Evolutionary conservation across 1,140 invertebrate species (phyloP), one percentile per base, ranked within the genome.

Genomic region (Apis cerana): DNA sequence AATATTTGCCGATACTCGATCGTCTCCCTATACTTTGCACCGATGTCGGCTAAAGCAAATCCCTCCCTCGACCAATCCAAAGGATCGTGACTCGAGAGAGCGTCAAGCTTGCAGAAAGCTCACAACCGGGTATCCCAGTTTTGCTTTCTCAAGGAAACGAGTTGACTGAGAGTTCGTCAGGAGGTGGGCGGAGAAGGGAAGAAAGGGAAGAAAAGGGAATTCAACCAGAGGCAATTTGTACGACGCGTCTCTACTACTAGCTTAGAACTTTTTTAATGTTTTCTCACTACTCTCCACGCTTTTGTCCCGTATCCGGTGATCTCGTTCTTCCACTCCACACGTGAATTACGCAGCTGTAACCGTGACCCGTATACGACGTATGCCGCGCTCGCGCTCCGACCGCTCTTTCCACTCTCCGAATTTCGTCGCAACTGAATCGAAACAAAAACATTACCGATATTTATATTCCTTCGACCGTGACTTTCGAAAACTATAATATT

Each of bases 291-390:
- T 52, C 43, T 68, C 72, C 33, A 43, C 21, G 27, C 64, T 85
- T 75, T 75, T 58, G 68, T 50, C 62, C 62, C 54, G 71, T 74
- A 12, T 56, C 19, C 8, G 50, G 59, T 54, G 27, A n/a, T 48
- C 65, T 50, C 61, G 15, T 84, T 69, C 61, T 43, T 59, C 76
- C 27, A 59, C 59, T 33, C 52, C 2, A 23, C 19, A 23, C 59
- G 71, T 67, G 71, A 82, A 77, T 85, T 69, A 85, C 54, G 61
- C 62, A 56, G 15, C 52, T 82, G 48, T 80, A 82, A 86, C 83
- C 84, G 62, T 86, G 85, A 86, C 85, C 85, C 74, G 83, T 65
- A 86, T 85, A 75, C 80, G 59, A 68, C 64, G 72, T 82, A 85
- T 59, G 43, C 62, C 7, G n/a, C 80, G 58, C 75, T 85, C 72